These are phyloP conservation scores for Pollenia labialis DNA, from an alignment of 2,888 invertebrate species.

Conservation along the genomic window DNA sequence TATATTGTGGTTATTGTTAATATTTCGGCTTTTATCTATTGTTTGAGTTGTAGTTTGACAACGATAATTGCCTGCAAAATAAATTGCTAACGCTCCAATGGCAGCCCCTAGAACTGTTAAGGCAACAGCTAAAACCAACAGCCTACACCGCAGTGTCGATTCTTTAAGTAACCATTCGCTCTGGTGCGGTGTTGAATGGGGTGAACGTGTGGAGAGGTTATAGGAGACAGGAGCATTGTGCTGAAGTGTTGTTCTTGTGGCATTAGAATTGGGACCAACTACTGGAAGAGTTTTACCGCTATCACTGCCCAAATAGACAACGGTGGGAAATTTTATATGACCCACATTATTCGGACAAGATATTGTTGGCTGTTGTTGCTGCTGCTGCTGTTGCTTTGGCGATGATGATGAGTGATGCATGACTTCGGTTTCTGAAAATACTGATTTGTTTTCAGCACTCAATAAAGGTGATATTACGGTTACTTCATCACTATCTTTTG, in stretches of 20 bases:
- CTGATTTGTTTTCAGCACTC: conserved; percentile 58
- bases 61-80: conserved; percentile 82
- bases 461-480: conserved; percentile 78
- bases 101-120: conserved; percentile 83
- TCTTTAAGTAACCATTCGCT: conserved; percentile 86
- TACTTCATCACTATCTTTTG: conserved; percentile 72
- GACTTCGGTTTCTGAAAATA: conserved; percentile 57
- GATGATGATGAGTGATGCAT: conserved; percentile 63
- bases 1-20: conserved; percentile 44
- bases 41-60: conserved; percentile 70
- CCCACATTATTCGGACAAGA: conserved; percentile 69
- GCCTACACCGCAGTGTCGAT: conserved; percentile 88
- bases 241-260: conserved; percentile 75
- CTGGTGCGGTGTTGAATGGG: conserved; percentile 70
- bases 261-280: conserved; percentile 16
- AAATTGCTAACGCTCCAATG: conserved; percentile 83
- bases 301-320: conserved; percentile 80
- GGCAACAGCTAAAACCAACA: conserved; percentile 82
- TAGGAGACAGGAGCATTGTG: conserved; percentile 73
- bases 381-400: conserved; percentile 70
- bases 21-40: conserved; percentile 64
- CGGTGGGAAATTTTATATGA: conserved; percentile 81
- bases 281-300: conserved; percentile 73
- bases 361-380: conserved; percentile 71
- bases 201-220: conserved; percentile 55